Evolutionary conservation across 2,797 vertebrate species (phyloP).

Genomic region (Sandelia bainsii): DNA sequence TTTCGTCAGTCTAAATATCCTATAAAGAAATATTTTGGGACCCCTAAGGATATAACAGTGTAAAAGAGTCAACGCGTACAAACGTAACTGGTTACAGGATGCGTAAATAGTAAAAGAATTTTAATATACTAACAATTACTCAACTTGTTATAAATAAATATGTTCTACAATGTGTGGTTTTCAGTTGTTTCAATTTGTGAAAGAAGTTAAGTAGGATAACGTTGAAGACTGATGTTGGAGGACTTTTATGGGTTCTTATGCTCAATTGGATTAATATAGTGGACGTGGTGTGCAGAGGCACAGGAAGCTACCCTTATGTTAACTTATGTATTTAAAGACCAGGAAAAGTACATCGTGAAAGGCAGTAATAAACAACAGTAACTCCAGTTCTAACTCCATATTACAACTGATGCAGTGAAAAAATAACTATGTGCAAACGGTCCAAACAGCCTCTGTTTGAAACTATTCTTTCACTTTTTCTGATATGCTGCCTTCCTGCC

Average conservation of each 20-base stretch:
- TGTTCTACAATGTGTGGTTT: neutral
- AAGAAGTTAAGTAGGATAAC: neutral
- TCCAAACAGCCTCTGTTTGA: slow-evolving; percentile 55
- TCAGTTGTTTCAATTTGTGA: no score
- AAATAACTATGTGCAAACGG: neutral
- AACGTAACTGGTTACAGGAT: no score
- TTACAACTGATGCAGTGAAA: neutral
- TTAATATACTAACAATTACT: neutral
- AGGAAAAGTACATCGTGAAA: no score
- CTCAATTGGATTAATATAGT: slow-evolving; percentile 11
- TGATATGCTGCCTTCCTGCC: slow-evolving; percentile 52
- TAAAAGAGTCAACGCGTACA: neutral
- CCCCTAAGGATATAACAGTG: neutral
- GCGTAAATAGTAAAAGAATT: neutral
- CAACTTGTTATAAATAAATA: no score
- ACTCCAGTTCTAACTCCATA: neutral
- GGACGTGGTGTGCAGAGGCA: neutral
- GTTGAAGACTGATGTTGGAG: neutral
- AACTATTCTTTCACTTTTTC: slow-evolving; percentile 57
- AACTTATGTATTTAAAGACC: no score
- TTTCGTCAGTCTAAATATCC: no score
- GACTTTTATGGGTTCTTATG: neutral
- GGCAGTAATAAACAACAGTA: no score
- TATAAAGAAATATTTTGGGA: neutral
- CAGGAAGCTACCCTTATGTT: no score